A percentile compares a stretch with the other conserved stretches of the same genome.
phyloP scores from a whole-genome alignment of 2,888 invertebrate genomes.

The Tetheella fluctuosa region DNA sequence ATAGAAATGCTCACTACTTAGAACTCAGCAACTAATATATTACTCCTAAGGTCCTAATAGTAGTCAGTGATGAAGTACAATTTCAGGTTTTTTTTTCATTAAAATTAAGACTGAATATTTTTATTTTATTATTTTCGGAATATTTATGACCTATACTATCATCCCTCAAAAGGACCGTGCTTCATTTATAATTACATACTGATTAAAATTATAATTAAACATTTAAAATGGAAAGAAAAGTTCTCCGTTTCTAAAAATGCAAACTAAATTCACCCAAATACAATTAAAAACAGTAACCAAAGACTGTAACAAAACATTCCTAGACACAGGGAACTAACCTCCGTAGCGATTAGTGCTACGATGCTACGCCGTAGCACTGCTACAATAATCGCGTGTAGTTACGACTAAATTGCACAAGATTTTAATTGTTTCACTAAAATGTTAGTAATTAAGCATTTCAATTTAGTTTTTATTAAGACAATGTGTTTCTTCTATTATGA shows the following conservation, averaged over 20 bases:
- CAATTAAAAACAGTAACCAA: neutral
- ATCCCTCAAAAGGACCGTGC: too few species aligned
- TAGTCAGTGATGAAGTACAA: too few species aligned
- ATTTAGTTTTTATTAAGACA: neutral
- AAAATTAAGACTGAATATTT: too few species aligned
- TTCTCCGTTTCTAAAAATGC: neutral
- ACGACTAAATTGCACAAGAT: slow-evolving; percentile 7
- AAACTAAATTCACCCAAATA: neutral
- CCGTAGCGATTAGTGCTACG: slow-evolving; percentile 68
- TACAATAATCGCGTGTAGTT: slow-evolving; percentile 11
- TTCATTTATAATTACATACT: too few species aligned
- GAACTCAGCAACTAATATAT: too few species aligned
- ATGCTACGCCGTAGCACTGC: slow-evolving; percentile 44
- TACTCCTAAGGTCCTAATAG: too few species aligned
- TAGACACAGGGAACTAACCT: slow-evolving; percentile 56
- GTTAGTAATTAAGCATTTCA: slow-evolving; percentile 1
- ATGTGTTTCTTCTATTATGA: neutral
- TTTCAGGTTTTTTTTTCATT: too few species aligned
- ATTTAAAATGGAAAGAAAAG: too few species aligned
- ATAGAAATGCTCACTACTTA: too few species aligned
- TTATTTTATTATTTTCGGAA: too few species aligned
- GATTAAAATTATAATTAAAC: too few species aligned
- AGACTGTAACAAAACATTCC: slow-evolving; percentile 41
- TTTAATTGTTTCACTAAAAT: slow-evolving; percentile 8
- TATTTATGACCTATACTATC: too few species aligned